Conservation (phyloP, 23 tunicate genomes). For the Ciona savignyi region DNA sequence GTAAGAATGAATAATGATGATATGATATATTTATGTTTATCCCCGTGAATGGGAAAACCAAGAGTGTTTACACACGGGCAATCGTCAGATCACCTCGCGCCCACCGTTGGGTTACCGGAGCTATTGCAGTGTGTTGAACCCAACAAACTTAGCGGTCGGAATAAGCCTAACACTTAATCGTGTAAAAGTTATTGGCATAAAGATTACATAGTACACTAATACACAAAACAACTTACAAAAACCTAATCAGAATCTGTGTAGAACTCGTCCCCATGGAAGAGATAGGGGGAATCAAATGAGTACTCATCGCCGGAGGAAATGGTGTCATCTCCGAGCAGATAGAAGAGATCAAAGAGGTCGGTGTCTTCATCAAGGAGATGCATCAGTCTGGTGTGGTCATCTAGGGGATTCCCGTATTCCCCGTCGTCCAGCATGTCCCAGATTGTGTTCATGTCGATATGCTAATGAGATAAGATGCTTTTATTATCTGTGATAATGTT, state of each 20-base stretch:
- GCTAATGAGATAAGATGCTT: constrained; percentile 1
- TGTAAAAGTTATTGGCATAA: too few species aligned
- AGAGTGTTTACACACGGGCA: too few species aligned
- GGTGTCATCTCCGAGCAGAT: constrained; percentile 61
- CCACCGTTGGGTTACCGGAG: too few species aligned
- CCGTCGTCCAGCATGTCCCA: constrained; percentile 68
- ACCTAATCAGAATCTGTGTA: not conserved
- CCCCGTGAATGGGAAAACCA: too few species aligned
- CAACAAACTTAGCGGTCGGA: too few species aligned
- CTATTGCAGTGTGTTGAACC: too few species aligned
- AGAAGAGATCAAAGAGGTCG: constrained; percentile 66
- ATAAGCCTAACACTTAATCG: too few species aligned
- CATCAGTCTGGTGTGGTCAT: constrained; percentile 13
- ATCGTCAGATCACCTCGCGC: too few species aligned
- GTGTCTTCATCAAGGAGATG: constrained; percentile 36
- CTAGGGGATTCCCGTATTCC: not conserved
- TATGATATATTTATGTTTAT: too few species aligned
- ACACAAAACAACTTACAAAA: too few species aligned
- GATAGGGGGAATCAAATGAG: not conserved
- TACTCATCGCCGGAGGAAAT: constrained; percentile 42
- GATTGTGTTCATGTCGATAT: constrained; percentile 25
- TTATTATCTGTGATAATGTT: not conserved
- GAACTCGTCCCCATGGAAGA: not conserved
- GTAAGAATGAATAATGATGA: too few species aligned
- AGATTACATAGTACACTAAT: too few species aligned